A percentile compares a stretch with the other conserved stretches of the same genome.
Evolutionary conservation across 92 coral and sea anemone genomes (phyloP).

Genomic region (Epizoanthus scotinus): DNA sequence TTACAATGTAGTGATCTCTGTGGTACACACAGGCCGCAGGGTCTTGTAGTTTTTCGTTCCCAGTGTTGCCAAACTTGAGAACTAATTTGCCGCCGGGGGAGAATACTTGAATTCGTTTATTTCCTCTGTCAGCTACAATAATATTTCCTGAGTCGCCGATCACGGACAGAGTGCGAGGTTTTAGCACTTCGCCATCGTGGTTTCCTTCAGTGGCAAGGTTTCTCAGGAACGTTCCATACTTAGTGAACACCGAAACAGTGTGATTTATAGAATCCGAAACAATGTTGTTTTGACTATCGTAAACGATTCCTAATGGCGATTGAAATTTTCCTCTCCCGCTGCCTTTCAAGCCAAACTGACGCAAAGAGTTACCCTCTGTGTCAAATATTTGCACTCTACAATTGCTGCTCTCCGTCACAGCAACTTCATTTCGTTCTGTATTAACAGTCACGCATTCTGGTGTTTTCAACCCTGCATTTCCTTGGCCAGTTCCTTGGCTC

Average conservation of each 20-base stretch:
- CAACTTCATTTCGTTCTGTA: no score
- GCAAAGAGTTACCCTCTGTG: neutral
- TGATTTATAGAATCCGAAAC: conserved; percentile 30
- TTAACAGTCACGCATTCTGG: no score
- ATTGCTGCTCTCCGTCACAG: no score
- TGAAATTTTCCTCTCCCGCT: conserved; percentile 32
- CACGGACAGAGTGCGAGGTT: neutral
- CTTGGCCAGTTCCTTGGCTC: no score
- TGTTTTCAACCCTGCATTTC: no score
- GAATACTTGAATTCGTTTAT: conserved; percentile 21
- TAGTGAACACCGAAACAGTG: conserved; percentile 32
- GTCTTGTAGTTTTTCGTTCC: neutral
- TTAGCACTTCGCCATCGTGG: neutral
- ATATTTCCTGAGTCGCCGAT: conserved; percentile 3
- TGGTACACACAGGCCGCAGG: conserved; percentile 15
- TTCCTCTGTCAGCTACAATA: conserved; percentile 19
- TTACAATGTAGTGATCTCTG: conserved; percentile 18
- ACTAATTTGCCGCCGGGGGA: neutral
- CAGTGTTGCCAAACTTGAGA: conserved; percentile 24
- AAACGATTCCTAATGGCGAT: conserved; percentile 29
- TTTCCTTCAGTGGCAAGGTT: conserved; percentile 12
- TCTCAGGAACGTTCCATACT: conserved; percentile 26
- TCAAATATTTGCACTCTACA: no score
- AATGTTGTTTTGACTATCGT: conserved; percentile 30
- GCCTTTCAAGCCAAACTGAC: conserved; percentile 39